Conservation (phyloP, 30 jellyfish, hydroid and myxozoan species). For the Cassiopea andromeda region DNA sequence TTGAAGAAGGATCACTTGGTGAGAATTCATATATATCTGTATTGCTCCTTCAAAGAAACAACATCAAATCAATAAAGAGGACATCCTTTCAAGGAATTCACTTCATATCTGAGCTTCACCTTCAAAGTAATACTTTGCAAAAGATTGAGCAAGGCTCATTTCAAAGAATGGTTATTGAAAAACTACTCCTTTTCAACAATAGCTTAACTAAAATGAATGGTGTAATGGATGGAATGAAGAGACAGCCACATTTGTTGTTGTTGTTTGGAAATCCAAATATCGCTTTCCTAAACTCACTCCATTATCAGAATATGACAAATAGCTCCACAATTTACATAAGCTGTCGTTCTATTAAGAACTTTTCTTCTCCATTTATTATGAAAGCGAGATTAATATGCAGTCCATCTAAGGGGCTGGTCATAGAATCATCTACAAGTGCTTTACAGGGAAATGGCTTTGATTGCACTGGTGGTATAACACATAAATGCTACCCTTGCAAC, state of each 20-base stretch:
- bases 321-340: neutral
- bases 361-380: neutral
- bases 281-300: neutral
- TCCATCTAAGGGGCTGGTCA: too few relatives aligned
- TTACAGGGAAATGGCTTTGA: too few relatives aligned
- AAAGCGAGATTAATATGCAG: too few relatives aligned
- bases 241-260: too few relatives aligned
- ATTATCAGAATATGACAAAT: neutral
- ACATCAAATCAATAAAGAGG: neutral
- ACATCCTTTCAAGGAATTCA: neutral
- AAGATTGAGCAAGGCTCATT: neutral
- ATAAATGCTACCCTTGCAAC: too few relatives aligned
- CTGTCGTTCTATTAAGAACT: neutral
- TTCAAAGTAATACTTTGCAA: constrained; percentile 7
- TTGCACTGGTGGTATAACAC: fast-evolving
- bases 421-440: too few relatives aligned
- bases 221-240: too few relatives aligned
- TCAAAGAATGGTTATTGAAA: too few relatives aligned
- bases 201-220: too few relatives aligned
- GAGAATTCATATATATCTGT: neutral
- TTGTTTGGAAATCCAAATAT: too few relatives aligned
- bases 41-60: constrained; percentile 6
- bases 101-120: neutral
- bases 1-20: neutral
- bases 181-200: too few relatives aligned